Evolutionary conservation across 2,797 vertebrate genomes (phyloP).

Genomic region (Lacerta bilineata): DNA sequence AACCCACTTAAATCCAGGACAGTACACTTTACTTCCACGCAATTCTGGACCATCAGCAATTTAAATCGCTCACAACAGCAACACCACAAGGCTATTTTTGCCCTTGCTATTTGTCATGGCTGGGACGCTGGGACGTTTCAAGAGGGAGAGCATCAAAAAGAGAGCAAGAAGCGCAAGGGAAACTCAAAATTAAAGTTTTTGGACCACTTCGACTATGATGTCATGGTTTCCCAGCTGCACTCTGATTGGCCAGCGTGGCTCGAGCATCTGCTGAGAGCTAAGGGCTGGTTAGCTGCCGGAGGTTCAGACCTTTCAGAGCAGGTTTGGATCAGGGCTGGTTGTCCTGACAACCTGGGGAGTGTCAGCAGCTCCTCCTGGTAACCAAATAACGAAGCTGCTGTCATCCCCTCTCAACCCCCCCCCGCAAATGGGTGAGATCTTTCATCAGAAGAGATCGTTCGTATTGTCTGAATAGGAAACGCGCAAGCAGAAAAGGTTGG

Average conservation of each 20-base stretch:
- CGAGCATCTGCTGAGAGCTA: conserved; percentile 91
- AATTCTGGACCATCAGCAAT: neutral
- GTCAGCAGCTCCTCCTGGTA: conserved; percentile 73
- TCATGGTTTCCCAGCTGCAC: conserved; percentile 86
- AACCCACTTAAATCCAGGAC: neutral
- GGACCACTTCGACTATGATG: conserved; percentile 92
- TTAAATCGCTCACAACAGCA: conserved; percentile 20
- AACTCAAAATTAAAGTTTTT: conserved; percentile 79
- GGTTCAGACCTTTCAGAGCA: conserved; percentile 88
- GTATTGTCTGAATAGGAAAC: conserved; percentile 53
- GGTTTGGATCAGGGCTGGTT: conserved; percentile 90
- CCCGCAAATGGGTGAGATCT: conserved; percentile 68
- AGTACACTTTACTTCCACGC: neutral
- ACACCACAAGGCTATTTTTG: conserved; percentile 23
- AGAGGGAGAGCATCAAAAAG: conserved; percentile 28
- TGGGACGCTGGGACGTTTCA: neutral
- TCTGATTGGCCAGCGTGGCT: conserved; percentile 83
- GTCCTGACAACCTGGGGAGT: conserved; percentile 90
- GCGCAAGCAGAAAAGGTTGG: conserved; percentile 37
- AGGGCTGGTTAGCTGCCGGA: conserved; percentile 87
- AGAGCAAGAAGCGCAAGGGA: conserved; percentile 71
- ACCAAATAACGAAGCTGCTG: conserved; percentile 85
- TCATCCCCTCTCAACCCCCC: neutral
- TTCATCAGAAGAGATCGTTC: conserved; percentile 63
- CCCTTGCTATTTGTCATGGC: neutral